Base-by-base conservation (phyloP, 2,797 vertebrate species). In the Sebastes nivosus region DNA sequence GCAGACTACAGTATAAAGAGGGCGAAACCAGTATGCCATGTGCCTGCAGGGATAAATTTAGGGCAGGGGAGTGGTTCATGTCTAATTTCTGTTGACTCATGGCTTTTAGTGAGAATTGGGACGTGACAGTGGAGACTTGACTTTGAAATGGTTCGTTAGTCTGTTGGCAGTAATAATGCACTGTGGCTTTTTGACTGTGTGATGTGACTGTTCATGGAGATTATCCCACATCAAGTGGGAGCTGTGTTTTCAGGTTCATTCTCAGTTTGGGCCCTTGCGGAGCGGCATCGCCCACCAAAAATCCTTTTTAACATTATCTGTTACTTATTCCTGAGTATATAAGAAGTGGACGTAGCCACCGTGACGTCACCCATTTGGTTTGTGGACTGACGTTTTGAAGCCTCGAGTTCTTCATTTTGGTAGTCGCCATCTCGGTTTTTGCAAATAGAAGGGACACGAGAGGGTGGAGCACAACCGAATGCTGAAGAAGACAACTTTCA, bases 31-130 rank as follows among this genome's bases (percentile, higher is more conserved):
- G 80, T 82, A 83, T 77, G 68, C 66, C 60, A 29, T 72, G 80
- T 72, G 80, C 60, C 87, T 83, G 80, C 57, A 78, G 82, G 72
- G 46, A 87, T 82, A 81, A 77, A 88, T 86, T 86, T 68, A 88
- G 81, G 89, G 65, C 74, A 70, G 36, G 58, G 88, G 86, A 86
- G 87, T 59, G 85, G 86, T 85, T 90, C 79, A 76, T 78, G 89
- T 75, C 54, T 65, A 65, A 85, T 76, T 83, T 88, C 68, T 84
- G 80, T 80, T 92, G 89, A 91, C 73, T 93, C 90, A 85, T 77
- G 46, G 57, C 38, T 88, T 87, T 83, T 86, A 83, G 89, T 81
- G 72, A 86, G 84, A 77, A 84, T 73, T 69, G 77, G 80, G 77
- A 87, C 1, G 4, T 70, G 74, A 77, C 71, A 57, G 32, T 57